Percentiles rank a stretch among this genome's conserved stretches.
Evolutionary conservation across 2,888 invertebrate species (phyloP).

Genomic region (Perizoma affinitatum): DNA sequence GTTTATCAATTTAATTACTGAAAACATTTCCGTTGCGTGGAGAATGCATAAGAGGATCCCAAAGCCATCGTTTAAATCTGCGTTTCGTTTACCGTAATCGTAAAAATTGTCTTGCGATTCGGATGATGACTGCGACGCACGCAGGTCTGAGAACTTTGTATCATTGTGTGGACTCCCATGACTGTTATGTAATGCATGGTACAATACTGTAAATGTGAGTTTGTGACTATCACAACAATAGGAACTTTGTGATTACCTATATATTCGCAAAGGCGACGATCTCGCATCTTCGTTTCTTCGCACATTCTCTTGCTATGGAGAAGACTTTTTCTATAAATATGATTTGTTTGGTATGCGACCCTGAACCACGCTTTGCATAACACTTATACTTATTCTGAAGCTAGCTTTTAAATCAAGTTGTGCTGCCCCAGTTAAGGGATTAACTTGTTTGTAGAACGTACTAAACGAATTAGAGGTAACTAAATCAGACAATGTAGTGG

Average conservation of each 20-base stretch:
- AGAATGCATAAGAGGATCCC: neutral
- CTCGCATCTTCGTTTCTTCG: slow-evolving; percentile 46
- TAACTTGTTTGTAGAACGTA: slow-evolving; percentile 20
- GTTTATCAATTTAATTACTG: slow-evolving; percentile 17
- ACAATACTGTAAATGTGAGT: slow-evolving; percentile 67
- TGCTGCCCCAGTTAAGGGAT: slow-evolving; percentile 45
- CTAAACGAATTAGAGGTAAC: slow-evolving; percentile 8
- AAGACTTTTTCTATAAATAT: neutral
- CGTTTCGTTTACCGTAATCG: slow-evolving; percentile 63
- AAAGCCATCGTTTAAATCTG: slow-evolving; percentile 32
- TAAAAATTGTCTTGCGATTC: slow-evolving; percentile 53
- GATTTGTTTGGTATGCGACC: slow-evolving; percentile 5
- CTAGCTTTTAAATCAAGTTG: slow-evolving; percentile 61
- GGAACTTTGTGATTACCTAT: slow-evolving; percentile 39
- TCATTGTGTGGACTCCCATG: slow-evolving; percentile 70
- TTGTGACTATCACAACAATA: slow-evolving; percentile 63
- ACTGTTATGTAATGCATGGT: slow-evolving; percentile 64
- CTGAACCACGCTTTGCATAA: slow-evolving; percentile 18
- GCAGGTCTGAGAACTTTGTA: slow-evolving; percentile 65
- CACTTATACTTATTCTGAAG: slow-evolving; percentile 56
- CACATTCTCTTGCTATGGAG: slow-evolving; percentile 35
- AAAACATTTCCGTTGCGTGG: slow-evolving; percentile 15
- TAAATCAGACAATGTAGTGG: no score
- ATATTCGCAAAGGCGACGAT: slow-evolving; percentile 34
- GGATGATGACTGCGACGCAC: slow-evolving; percentile 53